Evolutionary conservation across 2,888 invertebrate genomes (phyloP), one percentile per base, ranked within the genome.

Genomic region (Rhagonycha lutea): DNA sequence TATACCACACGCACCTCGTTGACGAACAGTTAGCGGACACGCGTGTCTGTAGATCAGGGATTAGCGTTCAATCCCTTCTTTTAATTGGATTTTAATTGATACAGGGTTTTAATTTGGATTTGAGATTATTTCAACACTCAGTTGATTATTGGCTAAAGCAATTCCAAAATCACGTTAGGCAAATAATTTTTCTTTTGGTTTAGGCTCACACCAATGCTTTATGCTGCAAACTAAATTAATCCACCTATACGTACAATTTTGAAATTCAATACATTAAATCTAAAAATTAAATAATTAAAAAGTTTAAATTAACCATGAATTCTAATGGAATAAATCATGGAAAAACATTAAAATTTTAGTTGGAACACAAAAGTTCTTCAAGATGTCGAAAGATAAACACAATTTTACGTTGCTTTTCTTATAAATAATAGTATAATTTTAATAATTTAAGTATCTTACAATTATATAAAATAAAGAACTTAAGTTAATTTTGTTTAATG

Each of bases 1-100:
- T 26, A 14, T 24, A 76, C 65, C 69, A 69, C 71, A 72, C 77
- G 67, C 74, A 77, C 72, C 72, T 28, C 72, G 77, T 74, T 74
- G 77, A 77, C 74, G 77, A 74, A 69, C 72, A 69, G 72, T 61
- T 61, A 70, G 74, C 79, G 80, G 81, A 82, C 82, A 82, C 82
- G 82, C 81, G 82, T 82, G 82, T 81, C 79, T 83, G 83, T 84
- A 81, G 83, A 82, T 80, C 81, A 68, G 82, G 83, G 84, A 84
- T 84, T 84, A 84, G 80, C 83, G 82, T 81, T 80, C 83, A 81
- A 84, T 83, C 81, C 83, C 83, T 82, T 81, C 82, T 83, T 83
- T 83, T 83, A 84, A 85, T 85, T 85, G 84, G 82, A 85, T 83
- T 85, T 85, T 85, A 85, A 85, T 85, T 83, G 84, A 83, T 83